phyloP scores from a whole-genome alignment of 2,888 invertebrate species.

The Leptinotarsa peninsularis region DNA sequence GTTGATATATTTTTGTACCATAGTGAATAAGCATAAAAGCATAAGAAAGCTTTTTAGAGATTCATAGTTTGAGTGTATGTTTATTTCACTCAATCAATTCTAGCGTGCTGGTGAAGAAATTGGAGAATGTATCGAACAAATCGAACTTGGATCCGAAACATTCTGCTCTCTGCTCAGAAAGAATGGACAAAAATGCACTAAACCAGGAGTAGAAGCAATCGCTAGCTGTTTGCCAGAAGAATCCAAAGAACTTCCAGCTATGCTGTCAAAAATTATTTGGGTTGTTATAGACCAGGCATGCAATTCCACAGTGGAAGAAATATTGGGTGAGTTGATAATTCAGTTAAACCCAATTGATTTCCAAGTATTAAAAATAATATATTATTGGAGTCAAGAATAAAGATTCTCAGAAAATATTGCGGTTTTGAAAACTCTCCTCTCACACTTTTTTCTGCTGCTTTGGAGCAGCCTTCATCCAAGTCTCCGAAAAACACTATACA shows the following conservation, averaged over 20 bases:
- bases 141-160: slow-evolving; percentile 43
- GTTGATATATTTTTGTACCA: too few relatives aligned
- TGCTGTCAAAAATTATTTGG: slow-evolving; percentile 34
- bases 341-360: too few relatives aligned
- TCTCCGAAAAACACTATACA: too few relatives aligned
- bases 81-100: neutral
- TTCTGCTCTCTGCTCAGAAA: slow-evolving; percentile 42
- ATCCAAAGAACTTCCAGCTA: slow-evolving; percentile 37
- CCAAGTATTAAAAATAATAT: too few relatives aligned
- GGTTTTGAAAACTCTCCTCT: too few relatives aligned
- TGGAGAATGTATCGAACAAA: slow-evolving; percentile 28
- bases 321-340: slow-evolving; percentile 38
- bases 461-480: too few relatives aligned
- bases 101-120: slow-evolving; percentile 28
- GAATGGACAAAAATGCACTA: slow-evolving; percentile 37
- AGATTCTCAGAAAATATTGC: too few relatives aligned
- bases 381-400: too few relatives aligned
- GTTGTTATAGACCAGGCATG: slow-evolving; percentile 43
- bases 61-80: too few relatives aligned
- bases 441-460: too few relatives aligned
- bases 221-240: slow-evolving; percentile 41
- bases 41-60: too few relatives aligned
- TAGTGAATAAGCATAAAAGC: too few relatives aligned
- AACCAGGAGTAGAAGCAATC: slow-evolving; percentile 36
- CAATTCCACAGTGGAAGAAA: slow-evolving; percentile 44